phyloP scores from a whole-genome alignment of 2,113 vertebrate species.

The Progne subis region DNA sequence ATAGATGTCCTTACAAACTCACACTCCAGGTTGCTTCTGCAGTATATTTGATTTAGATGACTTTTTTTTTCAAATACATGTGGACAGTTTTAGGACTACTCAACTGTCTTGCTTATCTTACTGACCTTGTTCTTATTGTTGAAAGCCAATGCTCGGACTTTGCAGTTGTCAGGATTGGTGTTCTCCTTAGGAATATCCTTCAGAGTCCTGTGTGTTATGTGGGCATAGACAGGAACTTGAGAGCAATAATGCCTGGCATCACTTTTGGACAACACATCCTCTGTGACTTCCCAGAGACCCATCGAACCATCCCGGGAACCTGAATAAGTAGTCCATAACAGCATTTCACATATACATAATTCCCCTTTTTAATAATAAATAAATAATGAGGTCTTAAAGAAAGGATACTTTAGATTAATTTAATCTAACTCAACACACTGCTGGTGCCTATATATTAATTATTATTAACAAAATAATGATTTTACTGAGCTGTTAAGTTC shows the following conservation, averaged over 20 bases:
- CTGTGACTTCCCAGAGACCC: slow-evolving; percentile 96
- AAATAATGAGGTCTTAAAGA: not conserved
- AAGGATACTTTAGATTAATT: not conserved
- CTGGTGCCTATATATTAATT: not conserved
- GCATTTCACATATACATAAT: not conserved
- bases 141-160: slow-evolving; percentile 95
- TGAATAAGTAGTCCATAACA: slow-evolving; percentile 46
- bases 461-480: not conserved
- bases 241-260: slow-evolving; percentile 81
- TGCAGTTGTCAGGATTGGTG: slow-evolving; percentile 95
- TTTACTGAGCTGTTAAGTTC: not conserved
- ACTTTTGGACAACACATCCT: slow-evolving; percentile 85
- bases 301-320: slow-evolving; percentile 95
- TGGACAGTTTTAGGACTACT: not conserved
- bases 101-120: not conserved
- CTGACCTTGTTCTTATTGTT: slow-evolving; percentile 94
- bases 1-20: not conserved
- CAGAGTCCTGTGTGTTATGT: slow-evolving; percentile 92
- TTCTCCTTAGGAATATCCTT: slow-evolving; percentile 97
- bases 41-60: not conserved
- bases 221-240: slow-evolving; percentile 88
- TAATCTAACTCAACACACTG: not conserved
- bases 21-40: not conserved
- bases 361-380: not conserved
- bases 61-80: not conserved